Evolutionary conservation across 1,140 invertebrate genomes (phyloP).

Genomic region (Caenorhabditis brenneri): DNA sequence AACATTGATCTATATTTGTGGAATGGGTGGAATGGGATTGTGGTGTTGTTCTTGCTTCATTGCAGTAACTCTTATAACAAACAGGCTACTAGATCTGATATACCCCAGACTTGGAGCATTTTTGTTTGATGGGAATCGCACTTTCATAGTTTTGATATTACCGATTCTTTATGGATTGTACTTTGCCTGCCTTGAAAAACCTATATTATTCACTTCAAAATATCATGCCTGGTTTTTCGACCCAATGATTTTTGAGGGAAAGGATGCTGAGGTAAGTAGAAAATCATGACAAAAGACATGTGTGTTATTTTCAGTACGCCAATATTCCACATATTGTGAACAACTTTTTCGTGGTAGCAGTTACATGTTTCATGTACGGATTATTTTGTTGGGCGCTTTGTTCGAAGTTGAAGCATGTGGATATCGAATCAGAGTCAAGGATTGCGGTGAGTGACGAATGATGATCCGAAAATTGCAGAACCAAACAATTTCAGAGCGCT

Average conservation of each 20-base stretch:
- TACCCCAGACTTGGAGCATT: background rate
- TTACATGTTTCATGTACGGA: background rate
- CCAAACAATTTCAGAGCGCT: background rate
- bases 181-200: background rate
- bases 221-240: background rate
- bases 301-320: background rate
- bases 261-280: background rate
- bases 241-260: background rate
- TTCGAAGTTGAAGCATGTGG: background rate
- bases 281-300: background rate
- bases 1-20: background rate
- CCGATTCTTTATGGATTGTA: background rate
- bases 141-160: background rate
- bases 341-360: background rate
- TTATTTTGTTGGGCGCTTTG: background rate
- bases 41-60: background rate
- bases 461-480: no score
- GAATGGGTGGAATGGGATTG: background rate
- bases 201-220: background rate
- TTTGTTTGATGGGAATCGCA: background rate
- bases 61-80: background rate
- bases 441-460: background rate
- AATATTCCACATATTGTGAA: background rate
- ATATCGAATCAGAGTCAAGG: background rate
- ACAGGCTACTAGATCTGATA: background rate